Evolutionary conservation across 1,140 invertebrate species (phyloP), one percentile per base, ranked within the genome.

Genomic region (Oryctes rhinoceros): DNA sequence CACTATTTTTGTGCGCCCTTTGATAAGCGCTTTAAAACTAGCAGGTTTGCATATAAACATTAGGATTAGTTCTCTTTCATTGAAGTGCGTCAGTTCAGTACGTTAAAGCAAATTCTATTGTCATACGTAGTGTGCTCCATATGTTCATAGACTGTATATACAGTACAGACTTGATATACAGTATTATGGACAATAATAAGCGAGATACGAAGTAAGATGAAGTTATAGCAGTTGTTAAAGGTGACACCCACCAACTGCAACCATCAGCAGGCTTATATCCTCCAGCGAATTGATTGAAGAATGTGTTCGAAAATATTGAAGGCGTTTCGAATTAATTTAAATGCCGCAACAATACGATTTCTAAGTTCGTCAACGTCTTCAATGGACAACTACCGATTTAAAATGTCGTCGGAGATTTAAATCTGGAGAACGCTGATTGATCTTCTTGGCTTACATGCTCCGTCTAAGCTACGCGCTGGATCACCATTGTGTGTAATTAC

Each of bases 391-490:
- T 67, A 67, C 5, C 4, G 62, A 67, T 67, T 67, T 67, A 67
- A 67, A 10, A 20, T 67, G 62, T 30, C n/a, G 13, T 0, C 62
- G 4, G n/a, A 67, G 62, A 67, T 67, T 20, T 67, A 67, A 67
- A 20, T 67, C 62, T 67, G 62, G 62, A 67, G 62, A 67, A 3
- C 62, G 62, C n/a, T 15, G 30, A 39, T 3, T 7, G 39, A 3
- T 20, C 24, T 76, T 48, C 11, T 76, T 9, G 65, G 37, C 44
- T 48, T 65, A 3, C 15, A 24, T 59, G 79, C 44, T 44, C 79
- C 24, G n/a, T 67, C 76, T 62, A 78, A 78, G 53, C 76, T 78
- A 53, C 24, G 76, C 11, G 24, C 47, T 78, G 47, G 53, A 78
- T 44, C 77, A 53, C 77, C 39, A 4, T 78, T 48, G 10, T 53